Conservation (phyloP, 53 echinoderm and acorn worm genomes). For the Glandiceps talaboti region DNA sequence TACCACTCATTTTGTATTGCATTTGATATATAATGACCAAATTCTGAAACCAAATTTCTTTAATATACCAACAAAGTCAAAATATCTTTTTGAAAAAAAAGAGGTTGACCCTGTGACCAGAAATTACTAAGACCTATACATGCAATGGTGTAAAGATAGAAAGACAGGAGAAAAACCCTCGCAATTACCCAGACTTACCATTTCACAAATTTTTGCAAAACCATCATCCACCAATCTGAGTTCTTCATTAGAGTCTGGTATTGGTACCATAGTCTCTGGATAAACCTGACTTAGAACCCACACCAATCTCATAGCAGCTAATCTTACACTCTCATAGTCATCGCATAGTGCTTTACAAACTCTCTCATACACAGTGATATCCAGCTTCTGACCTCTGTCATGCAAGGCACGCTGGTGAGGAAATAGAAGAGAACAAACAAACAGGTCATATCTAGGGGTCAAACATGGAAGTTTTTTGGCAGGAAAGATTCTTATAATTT, state of each 20-base stretch:
- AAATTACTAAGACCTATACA: too few species aligned
- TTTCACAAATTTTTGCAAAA: constrained; percentile 92
- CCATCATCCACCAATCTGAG: constrained; percentile 85
- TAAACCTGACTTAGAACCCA: constrained; percentile 89
- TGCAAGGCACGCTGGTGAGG: constrained; percentile 47
- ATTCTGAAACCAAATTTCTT: too few species aligned
- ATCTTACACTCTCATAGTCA: constrained; percentile 75
- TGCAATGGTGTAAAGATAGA: too few species aligned
- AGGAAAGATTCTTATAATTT: too few species aligned
- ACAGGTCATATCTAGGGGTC: too few species aligned
- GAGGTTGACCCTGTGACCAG: too few species aligned
- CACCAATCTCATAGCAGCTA: constrained; percentile 65
- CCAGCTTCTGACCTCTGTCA: constrained; percentile 74
- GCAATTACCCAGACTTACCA: constrained; percentile 36
- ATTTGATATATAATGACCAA: too few species aligned
- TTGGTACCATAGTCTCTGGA: constrained; percentile 65
- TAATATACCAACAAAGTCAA: too few species aligned
- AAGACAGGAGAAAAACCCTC: too few species aligned
- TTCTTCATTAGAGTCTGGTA: constrained; percentile 41
- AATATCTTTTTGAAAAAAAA: too few species aligned
- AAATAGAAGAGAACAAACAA: neutral
- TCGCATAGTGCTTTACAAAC: constrained; percentile 56
- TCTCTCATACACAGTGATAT: constrained; percentile 59
- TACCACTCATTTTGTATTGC: too few species aligned
- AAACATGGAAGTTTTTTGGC: too few species aligned